A percentile compares a stretch with the other conserved stretches of the same genome.
These are phyloP conservation scores for Stenichneumon culpator DNA, from an alignment of 2,888 invertebrate genomes.

Conservation along the genomic window DNA sequence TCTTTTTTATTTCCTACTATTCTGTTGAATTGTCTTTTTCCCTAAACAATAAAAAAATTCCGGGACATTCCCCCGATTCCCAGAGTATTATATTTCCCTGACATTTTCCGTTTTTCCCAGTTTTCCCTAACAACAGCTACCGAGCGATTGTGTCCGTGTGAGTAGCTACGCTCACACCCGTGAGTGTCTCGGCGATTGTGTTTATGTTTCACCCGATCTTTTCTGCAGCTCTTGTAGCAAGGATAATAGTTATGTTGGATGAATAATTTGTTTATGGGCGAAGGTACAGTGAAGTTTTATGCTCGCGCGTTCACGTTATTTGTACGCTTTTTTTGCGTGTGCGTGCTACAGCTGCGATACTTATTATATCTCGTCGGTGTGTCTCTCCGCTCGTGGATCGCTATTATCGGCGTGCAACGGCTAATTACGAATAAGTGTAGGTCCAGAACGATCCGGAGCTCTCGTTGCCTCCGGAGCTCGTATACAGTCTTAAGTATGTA, in stretches of 20 bases:
- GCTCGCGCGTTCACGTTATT: conserved; percentile 14
- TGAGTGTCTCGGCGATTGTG: neutral
- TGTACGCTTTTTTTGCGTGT: neutral
- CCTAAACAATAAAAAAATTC: neutral
- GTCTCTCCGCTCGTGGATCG: conserved; percentile 38
- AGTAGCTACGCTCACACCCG: neutral
- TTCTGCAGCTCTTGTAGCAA: neutral
- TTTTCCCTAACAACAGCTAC: neutral
- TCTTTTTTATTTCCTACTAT: neutral
- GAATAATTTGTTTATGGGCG: conserved; percentile 18
- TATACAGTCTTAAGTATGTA: conserved; percentile 48
- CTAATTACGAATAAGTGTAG: conserved; percentile 61
- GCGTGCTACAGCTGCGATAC: conserved; percentile 7
- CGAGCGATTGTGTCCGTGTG: neutral
- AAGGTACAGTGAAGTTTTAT: conserved; percentile 5
- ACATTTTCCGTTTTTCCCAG: neutral
- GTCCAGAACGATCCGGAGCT: conserved; percentile 35
- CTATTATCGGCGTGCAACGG: conserved; percentile 52
- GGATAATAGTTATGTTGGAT: neutral
- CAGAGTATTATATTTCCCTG: neutral
- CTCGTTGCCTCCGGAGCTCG: conserved; percentile 4
- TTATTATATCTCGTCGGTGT: conserved; percentile 42
- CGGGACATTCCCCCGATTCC: too few species aligned
- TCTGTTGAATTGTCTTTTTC: neutral
- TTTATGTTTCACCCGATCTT: neutral